Evolutionary conservation across 2,888 invertebrate genomes (phyloP).

Genomic region (Nemurella pictetii): DNA sequence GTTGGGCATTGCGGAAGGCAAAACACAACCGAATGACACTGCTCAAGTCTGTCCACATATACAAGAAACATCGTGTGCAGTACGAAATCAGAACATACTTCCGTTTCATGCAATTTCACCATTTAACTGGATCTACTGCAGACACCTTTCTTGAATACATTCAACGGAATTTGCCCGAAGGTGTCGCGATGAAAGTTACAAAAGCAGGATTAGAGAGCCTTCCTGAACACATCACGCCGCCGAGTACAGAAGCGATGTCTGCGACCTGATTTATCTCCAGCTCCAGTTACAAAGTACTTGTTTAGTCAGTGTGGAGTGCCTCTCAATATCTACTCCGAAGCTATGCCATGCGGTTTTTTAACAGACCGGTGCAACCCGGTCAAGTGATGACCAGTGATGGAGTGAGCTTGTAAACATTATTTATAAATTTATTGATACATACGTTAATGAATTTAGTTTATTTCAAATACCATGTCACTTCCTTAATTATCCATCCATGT

Average conservation of each 20-base stretch:
- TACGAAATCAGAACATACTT: constrained; percentile 95
- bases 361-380: too few species aligned
- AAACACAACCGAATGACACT: constrained; percentile 77
- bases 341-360: too few species aligned
- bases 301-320: too few species aligned
- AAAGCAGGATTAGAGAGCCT: constrained; percentile 58
- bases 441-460: too few species aligned
- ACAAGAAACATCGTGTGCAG: constrained; percentile 92
- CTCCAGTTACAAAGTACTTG: too few species aligned
- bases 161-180: constrained; percentile 95
- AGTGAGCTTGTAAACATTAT: too few species aligned
- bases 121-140: constrained; percentile 92
- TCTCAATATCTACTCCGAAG: too few species aligned
- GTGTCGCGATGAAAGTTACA: constrained; percentile 89
- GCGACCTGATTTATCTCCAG: background rate
- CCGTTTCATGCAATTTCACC: constrained; percentile 77
- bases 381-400: too few species aligned
- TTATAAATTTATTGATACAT: too few species aligned
- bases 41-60: constrained; percentile 84
- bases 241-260: background rate
- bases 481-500: too few species aligned
- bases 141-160: constrained; percentile 95
- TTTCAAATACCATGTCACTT: too few species aligned
- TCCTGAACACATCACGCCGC: constrained; percentile 33
- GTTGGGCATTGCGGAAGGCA: constrained; percentile 73